Conservation (phyloP, 2,888 invertebrate species). For the Lepidochitona cinerea region DNA sequence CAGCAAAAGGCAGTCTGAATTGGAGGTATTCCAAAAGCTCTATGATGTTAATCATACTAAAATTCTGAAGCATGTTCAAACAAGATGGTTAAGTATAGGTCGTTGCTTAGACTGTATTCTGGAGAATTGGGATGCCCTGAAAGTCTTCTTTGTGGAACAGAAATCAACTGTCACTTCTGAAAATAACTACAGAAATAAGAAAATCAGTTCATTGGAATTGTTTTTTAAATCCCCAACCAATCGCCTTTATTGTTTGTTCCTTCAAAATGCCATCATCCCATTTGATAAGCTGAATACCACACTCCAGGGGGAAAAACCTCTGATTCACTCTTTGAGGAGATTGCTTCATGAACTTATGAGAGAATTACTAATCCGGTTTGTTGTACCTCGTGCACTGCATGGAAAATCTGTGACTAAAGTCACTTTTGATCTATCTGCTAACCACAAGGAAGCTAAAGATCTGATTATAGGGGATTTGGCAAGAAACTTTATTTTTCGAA, state of each 20-base stretch:
- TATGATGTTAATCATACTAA: constrained; percentile 10
- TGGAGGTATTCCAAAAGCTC: constrained; percentile 11
- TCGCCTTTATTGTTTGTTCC: constrained; percentile 25
- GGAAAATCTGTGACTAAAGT: constrained; percentile 9
- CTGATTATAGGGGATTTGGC: constrained; percentile 16
- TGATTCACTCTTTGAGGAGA: constrained; percentile 25
- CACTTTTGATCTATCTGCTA: constrained; percentile 6
- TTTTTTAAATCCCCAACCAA: constrained; percentile 29
- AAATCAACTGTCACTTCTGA: neutral
- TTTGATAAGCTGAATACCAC: constrained; percentile 24
- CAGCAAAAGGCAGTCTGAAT: constrained; percentile 10
- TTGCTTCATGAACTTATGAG: too few species aligned
- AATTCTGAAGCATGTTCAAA: constrained; percentile 24
- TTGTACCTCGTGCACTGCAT: constrained; percentile 17
- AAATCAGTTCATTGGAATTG: neutral
- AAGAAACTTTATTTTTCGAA: constrained; percentile 15
- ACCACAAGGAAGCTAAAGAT: neutral
- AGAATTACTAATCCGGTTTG: constrained; percentile 18
- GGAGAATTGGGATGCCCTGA: constrained; percentile 26
- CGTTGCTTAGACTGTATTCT: constrained; percentile 17
- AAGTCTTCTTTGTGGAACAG: constrained; percentile 19
- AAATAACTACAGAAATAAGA: neutral
- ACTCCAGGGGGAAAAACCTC: constrained; percentile 28
- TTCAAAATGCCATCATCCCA: constrained; percentile 20
- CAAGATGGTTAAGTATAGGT: constrained; percentile 21